Conservation (phyloP, 2,888 invertebrate genomes). For the Dascillus cervinus region DNA sequence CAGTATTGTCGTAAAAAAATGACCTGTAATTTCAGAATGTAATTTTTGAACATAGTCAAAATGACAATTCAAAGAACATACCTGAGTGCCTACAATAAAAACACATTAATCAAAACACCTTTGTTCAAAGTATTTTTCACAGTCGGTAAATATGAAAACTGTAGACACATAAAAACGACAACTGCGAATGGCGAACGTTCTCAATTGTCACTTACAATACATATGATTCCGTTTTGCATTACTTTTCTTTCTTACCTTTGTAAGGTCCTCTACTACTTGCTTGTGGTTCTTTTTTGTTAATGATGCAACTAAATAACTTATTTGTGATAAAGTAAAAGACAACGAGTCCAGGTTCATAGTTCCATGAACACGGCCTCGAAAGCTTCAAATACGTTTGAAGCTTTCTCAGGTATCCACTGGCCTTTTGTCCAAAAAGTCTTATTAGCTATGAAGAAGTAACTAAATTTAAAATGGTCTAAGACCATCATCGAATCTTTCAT, state of each 20-base stretch:
- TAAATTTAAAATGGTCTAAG: slow-evolving; percentile 42
- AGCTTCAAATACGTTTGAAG: slow-evolving; percentile 93
- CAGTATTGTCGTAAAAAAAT: background rate
- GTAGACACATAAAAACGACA: too few species aligned
- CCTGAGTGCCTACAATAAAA: slow-evolving; percentile 13
- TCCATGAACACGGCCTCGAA: slow-evolving; percentile 78
- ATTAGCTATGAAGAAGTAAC: slow-evolving; percentile 39
- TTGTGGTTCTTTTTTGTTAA: slow-evolving; percentile 94
- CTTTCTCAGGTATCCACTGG: slow-evolving; percentile 76
- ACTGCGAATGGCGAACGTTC: background rate
- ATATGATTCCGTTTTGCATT: too few species aligned
- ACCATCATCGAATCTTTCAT: slow-evolving; percentile 43
- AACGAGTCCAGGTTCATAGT: slow-evolving; percentile 99
- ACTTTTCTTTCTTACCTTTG: slow-evolving; percentile 66
- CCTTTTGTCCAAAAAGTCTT: slow-evolving; percentile 47
- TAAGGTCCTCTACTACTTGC: slow-evolving; percentile 80
- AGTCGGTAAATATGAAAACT: slow-evolving; percentile 31
- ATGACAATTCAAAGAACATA: slow-evolving; percentile 5
- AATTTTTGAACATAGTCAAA: background rate
- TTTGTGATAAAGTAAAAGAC: slow-evolving; percentile 98
- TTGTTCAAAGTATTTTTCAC: slow-evolving; percentile 28
- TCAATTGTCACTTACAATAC: slow-evolving; percentile 9
- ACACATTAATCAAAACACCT: slow-evolving; percentile 34
- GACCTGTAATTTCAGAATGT: slow-evolving; percentile 21
- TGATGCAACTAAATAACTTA: slow-evolving; percentile 93